These are phyloP conservation scores for Hafferia zeledoni DNA, from an alignment of 2,797 vertebrate species.

Conservation along the genomic window DNA sequence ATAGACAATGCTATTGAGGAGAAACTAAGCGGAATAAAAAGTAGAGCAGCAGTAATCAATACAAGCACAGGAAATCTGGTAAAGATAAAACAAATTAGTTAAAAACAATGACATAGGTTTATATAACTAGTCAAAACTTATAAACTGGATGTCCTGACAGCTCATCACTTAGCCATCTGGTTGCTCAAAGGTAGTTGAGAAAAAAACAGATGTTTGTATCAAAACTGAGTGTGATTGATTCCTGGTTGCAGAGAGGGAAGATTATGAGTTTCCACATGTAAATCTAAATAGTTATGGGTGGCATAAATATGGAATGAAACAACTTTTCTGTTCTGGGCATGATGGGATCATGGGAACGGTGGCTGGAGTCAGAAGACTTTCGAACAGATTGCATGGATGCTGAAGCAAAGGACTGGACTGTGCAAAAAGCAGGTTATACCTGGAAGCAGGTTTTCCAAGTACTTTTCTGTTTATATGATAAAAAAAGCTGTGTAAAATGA, in stretches of 20 bases:
- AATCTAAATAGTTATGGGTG: neutral
- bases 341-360: rapidly evolving
- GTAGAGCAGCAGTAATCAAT: neutral
- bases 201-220: neutral
- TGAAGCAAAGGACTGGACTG: neutral
- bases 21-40: neutral
- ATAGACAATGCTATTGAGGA: neutral
- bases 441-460: neutral
- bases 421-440: neutral
- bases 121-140: neutral
- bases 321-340: neutral
- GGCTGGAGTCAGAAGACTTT: neutral
- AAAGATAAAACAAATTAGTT: neutral
- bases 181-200: neutral
- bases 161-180: neutral
- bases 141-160: neutral
- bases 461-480: neutral
- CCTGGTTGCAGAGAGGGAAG: neutral
- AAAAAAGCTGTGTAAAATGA: neutral
- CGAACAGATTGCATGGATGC: neutral
- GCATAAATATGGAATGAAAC: neutral
- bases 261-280: neutral
- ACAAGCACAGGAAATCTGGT: neutral
- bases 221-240: neutral
- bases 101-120: neutral